phyloP scores from a whole-genome alignment of 2,888 invertebrate genomes.

The Junonia oenone region DNA sequence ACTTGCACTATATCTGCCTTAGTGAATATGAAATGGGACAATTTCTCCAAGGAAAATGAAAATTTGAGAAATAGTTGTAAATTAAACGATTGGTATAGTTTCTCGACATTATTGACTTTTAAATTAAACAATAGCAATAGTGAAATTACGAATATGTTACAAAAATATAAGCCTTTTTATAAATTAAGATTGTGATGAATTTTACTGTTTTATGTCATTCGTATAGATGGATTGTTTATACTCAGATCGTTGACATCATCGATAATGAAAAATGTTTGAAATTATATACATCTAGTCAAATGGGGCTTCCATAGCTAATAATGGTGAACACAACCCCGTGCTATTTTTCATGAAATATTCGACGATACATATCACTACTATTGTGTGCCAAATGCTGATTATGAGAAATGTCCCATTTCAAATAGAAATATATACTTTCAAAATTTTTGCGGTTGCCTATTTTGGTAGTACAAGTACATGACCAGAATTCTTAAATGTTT shows the following conservation, averaged over 20 bases:
- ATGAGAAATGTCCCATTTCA: slow-evolving; percentile 52
- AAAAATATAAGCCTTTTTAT: slow-evolving; percentile 7
- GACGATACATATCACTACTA: slow-evolving; percentile 52
- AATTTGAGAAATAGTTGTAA: not conserved
- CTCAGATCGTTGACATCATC: not conserved
- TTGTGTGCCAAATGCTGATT: slow-evolving; percentile 57
- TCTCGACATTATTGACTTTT: not conserved
- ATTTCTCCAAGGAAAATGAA: not conserved
- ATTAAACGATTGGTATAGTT: not conserved
- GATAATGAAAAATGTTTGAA: slow-evolving; percentile 1
- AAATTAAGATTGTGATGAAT: slow-evolving; percentile 20
- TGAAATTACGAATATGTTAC: slow-evolving; percentile 9
- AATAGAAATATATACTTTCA: slow-evolving; percentile 8
- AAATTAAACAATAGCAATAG: slow-evolving; percentile 9
- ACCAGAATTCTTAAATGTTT: not conserved
- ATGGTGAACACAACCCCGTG: not conserved
- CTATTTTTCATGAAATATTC: not conserved
- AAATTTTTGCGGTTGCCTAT: slow-evolving; percentile 11
- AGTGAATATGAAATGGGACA: slow-evolving; percentile 50
- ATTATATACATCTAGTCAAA: slow-evolving; percentile 4
- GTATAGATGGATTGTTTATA: not conserved
- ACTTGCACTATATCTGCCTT: slow-evolving; percentile 2
- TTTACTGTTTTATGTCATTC: slow-evolving; percentile 23
- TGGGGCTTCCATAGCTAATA: slow-evolving; percentile 4
- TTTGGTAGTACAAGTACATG: slow-evolving; percentile 7